phyloP scores from a whole-genome alignment of 2,113 vertebrate species.

The Erythrolamprus reginae region DNA sequence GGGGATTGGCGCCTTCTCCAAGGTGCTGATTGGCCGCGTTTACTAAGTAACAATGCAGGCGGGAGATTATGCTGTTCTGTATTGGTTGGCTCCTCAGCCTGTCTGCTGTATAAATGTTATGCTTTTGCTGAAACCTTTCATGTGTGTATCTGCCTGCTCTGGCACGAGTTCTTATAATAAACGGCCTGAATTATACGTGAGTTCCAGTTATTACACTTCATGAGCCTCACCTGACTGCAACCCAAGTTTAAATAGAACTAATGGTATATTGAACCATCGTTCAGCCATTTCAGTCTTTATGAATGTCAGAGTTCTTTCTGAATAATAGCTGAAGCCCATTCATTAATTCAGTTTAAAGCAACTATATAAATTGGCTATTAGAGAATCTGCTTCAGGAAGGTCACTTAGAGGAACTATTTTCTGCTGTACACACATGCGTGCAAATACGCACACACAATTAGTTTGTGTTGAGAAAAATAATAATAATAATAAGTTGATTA shows the following conservation, averaged over 20 bases:
- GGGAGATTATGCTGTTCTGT: no score
- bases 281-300: conserved; percentile 39
- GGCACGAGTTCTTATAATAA: no score
- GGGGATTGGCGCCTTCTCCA: no score
- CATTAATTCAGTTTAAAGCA: conserved; percentile 49
- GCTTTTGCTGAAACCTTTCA: no score
- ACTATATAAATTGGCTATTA: conserved; percentile 45
- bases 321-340: conserved; percentile 48
- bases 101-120: no score
- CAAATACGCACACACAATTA: not conserved
- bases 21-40: no score
- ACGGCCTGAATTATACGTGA: no score
- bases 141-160: no score
- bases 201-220: no score
- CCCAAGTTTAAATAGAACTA: conserved; percentile 51
- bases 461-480: not conserved
- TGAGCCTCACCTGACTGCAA: conserved; percentile 5
- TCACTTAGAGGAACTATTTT: conserved; percentile 42
- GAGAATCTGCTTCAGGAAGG: conserved; percentile 47
- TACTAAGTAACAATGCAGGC: no score
- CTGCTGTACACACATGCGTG: conserved; percentile 24
- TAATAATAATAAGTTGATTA: not conserved
- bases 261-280: conserved; percentile 46
- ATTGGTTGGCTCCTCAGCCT: no score
- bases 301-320: conserved; percentile 39